A percentile compares a stretch with the other conserved stretches of the same genome.
phyloP scores from a whole-genome alignment of 2,888 invertebrate species.

The Lordiphosa fenestrarum region DNA sequence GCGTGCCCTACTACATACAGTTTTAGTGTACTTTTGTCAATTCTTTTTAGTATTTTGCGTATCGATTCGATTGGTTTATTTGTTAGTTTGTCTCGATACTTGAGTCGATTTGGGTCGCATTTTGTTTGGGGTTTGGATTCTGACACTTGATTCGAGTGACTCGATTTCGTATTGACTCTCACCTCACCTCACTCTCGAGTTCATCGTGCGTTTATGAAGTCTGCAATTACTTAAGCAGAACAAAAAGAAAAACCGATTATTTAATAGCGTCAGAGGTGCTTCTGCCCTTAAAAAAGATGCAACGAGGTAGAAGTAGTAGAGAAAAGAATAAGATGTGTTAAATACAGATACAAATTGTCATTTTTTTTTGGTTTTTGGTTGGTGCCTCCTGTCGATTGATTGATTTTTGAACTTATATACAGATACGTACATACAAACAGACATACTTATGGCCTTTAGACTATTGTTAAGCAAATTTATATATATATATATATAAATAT shows the following conservation, averaged over 20 bases:
- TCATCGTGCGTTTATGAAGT: conserved; percentile 78
- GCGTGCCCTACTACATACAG: conserved; percentile 33
- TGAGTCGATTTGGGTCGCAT: conserved; percentile 34
- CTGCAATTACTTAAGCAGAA: conserved; percentile 81
- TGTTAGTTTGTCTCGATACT: conserved; percentile 31
- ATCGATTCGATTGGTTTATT: conserved; percentile 27
- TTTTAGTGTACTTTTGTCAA: conserved; percentile 16
- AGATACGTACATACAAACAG: conserved; percentile 26
- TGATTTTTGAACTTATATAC: conserved; percentile 34
- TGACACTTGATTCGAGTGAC: conserved; percentile 42
- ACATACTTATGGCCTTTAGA: conserved; percentile 11
- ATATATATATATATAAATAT: conserved; percentile 4
- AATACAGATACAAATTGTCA: conserved; percentile 23
- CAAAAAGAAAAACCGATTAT: conserved; percentile 80
- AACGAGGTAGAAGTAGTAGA: conserved; percentile 64
- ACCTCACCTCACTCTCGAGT: conserved; percentile 77
- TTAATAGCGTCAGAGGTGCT: conserved; percentile 76
- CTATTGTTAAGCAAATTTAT: conserved; percentile 2
- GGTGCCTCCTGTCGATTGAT: conserved; percentile 12
- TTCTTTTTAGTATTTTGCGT: conserved; percentile 15
- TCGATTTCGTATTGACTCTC: conserved; percentile 69
- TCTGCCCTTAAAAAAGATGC: conserved; percentile 67
- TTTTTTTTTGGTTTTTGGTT: conserved; percentile 26
- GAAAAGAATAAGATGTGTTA: conserved; percentile 57
- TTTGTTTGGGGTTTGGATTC: conserved; percentile 33